Percentiles rank a stretch among this genome's conserved stretches.
Conservation (phyloP, 1,140 invertebrate species). For the Sarcophaga bullata region DNA sequence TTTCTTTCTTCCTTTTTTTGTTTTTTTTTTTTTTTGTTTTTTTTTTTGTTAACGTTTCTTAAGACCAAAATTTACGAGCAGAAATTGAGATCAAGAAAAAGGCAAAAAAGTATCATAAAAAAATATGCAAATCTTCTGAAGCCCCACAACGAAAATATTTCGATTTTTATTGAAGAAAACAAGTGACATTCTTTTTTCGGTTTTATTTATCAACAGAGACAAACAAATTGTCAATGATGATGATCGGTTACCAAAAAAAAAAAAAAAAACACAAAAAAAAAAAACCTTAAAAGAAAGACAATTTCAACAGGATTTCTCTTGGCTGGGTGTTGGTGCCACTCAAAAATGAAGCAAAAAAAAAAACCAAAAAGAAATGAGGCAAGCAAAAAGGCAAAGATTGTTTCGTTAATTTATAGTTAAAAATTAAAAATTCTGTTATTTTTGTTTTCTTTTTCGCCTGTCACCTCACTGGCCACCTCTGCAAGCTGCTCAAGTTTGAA, state of each 20-base stretch:
- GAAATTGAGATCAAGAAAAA: conserved; percentile 39
- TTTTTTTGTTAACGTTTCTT: background rate
- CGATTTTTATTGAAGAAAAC: background rate
- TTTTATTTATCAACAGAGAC: background rate
- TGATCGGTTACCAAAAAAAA: background rate
- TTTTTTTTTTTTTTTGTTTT: too few relatives aligned
- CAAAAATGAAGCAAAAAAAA: too few relatives aligned
- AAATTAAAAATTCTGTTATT: conserved; percentile 36
- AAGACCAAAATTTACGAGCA: conserved; percentile 31
- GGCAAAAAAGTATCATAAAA: background rate
- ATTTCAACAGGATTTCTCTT: too few relatives aligned
- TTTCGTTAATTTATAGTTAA: conserved; percentile 18
- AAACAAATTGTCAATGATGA: conserved; percentile 2
- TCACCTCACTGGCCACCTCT: background rate
- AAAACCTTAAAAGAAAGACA: too few relatives aligned
- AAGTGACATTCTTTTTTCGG: conserved; percentile 5
- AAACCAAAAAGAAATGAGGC: too few relatives aligned
- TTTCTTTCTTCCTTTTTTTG: too few relatives aligned
- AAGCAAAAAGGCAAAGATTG: too few relatives aligned
- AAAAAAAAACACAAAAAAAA: too few relatives aligned
- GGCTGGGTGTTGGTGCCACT: too few relatives aligned
- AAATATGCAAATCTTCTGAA: conserved; percentile 35
- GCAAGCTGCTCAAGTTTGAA: background rate
- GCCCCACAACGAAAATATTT: background rate
- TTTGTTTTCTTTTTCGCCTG: background rate